Evolutionary conservation across 2,797 vertebrate species (phyloP).

Genomic region (Chelon auratus): DNA sequence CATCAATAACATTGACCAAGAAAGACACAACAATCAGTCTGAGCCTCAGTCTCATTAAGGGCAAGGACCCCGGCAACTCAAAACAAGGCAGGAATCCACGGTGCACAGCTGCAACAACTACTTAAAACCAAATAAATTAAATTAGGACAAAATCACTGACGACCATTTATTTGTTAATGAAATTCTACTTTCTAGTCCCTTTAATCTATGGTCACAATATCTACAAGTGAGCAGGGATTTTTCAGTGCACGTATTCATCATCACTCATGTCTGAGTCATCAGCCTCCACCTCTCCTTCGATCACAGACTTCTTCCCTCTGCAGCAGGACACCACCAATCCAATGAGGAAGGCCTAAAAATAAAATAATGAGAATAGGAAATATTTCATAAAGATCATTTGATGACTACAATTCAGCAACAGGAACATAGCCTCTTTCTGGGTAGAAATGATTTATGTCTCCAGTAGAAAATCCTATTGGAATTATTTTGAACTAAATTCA

Average conservation of each 20-base stretch:
- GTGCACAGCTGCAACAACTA: constrained; percentile 34
- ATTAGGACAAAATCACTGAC: constrained; percentile 33
- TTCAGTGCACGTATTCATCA: constrained; percentile 89
- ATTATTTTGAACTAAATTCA: constrained; percentile 26
- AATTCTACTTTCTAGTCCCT: constrained; percentile 54
- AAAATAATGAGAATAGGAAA: constrained; percentile 31
- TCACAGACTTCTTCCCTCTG: constrained; percentile 97
- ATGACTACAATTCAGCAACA: constrained; percentile 49
- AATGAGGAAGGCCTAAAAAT: constrained; percentile 90
- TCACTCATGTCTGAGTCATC: constrained; percentile 97
- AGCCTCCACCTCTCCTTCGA: constrained; percentile 95
- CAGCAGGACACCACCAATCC: constrained; percentile 95
- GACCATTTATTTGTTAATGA: constrained; percentile 42
- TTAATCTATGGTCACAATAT: constrained; percentile 36
- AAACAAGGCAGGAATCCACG: constrained; percentile 38
- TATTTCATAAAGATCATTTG: constrained; percentile 35
- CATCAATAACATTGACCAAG: constrained; percentile 64
- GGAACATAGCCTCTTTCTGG: constrained; percentile 15
- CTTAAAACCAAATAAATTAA: constrained; percentile 39
- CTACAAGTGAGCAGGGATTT: constrained; percentile 8
- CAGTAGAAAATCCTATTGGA: constrained; percentile 8
- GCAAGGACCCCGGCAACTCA: constrained; percentile 32
- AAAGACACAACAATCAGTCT: constrained; percentile 58
- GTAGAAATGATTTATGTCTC: constrained; percentile 37
- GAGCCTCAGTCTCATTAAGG: constrained; percentile 41